Percentiles rank a stretch among this genome's conserved stretches.
Conservation (phyloP, 2,113 vertebrate species). For the Nettapus auritus region DNA sequence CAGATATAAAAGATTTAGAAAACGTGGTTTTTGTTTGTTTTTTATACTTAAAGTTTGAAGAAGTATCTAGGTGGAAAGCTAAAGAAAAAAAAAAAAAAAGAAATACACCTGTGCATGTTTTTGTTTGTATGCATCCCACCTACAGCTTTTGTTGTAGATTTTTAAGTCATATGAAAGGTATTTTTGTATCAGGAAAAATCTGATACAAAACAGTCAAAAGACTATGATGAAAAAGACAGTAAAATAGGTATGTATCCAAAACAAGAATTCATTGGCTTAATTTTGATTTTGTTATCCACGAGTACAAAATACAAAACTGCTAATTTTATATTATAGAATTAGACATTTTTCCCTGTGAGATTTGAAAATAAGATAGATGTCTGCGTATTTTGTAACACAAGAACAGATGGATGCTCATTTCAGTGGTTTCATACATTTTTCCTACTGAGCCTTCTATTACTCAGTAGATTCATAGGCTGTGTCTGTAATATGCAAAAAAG, state of each 20-base stretch:
- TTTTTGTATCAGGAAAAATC: neutral
- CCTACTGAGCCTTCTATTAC: neutral
- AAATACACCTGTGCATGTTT: neutral
- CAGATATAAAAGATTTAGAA: neutral
- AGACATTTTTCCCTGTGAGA: neutral
- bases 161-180: neutral
- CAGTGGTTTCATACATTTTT: neutral
- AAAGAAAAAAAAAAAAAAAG: neutral
- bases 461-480: neutral
- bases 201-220: neutral
- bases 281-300: neutral
- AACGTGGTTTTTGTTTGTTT: neutral
- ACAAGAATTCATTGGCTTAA: neutral
- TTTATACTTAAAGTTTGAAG: neutral
- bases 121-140: neutral
- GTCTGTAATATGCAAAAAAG: constrained; percentile 21
- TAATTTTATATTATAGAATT: neutral
- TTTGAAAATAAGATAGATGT: neutral
- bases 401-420: neutral
- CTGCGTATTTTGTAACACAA: neutral
- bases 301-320: neutral
- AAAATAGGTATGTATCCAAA: neutral
- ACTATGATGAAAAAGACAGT: neutral
- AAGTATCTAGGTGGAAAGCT: neutral
- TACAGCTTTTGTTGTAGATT: neutral